Conservation (phyloP, 2,113 vertebrate species). For the Saccopteryx bilineata region DNA sequence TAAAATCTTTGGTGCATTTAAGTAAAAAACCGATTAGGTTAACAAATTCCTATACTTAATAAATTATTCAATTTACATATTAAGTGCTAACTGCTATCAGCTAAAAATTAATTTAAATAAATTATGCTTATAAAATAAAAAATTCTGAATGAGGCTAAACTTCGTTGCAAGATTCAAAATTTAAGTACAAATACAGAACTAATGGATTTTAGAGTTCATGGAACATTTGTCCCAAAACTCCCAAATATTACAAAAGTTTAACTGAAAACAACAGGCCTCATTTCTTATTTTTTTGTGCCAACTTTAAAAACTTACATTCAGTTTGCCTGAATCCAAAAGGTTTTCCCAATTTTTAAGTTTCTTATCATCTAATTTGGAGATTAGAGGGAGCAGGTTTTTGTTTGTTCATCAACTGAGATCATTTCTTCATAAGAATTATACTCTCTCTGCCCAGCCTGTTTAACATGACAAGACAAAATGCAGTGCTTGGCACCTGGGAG, state of each 20-base stretch:
- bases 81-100: slow-evolving; percentile 79
- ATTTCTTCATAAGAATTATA: neutral
- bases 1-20: slow-evolving; percentile 90
- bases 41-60: slow-evolving; percentile 83
- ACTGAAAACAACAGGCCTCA: slow-evolving; percentile 64
- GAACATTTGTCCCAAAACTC: slow-evolving; percentile 50
- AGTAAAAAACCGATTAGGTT: slow-evolving; percentile 83
- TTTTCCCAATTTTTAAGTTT: slow-evolving; percentile 40
- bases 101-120: slow-evolving; percentile 84
- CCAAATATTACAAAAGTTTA: slow-evolving; percentile 45
- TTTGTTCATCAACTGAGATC: neutral
- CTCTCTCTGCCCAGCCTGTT: neutral
- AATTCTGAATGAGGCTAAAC: slow-evolving; percentile 74
- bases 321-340: slow-evolving; percentile 75
- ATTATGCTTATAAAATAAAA: slow-evolving; percentile 78
- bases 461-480: neutral
- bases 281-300: slow-evolving; percentile 74
- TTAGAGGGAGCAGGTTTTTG: slow-evolving; percentile 52
- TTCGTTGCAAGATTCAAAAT: slow-evolving; percentile 67
- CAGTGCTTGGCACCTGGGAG: neutral
- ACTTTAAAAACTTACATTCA: slow-evolving; percentile 75
- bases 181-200: slow-evolving; percentile 69
- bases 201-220: slow-evolving; percentile 64
- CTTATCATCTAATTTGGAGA: slow-evolving; percentile 51
- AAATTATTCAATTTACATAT: slow-evolving; percentile 84